Base-by-base conservation (phyloP, 92 coral and sea anemone species). In the Epizoanthus stellaris region DNA sequence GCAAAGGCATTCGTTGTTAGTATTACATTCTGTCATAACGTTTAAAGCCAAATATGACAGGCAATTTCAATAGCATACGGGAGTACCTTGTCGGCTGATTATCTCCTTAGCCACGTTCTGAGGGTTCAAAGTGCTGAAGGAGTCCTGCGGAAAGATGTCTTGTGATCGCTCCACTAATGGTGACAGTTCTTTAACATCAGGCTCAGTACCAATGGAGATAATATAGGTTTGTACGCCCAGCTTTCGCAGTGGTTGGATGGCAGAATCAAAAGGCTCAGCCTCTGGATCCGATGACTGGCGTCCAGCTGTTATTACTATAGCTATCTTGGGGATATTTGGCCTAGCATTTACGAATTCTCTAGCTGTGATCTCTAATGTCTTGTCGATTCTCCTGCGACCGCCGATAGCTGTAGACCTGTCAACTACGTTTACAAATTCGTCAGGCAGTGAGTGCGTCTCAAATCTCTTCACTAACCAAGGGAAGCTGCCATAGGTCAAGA, bases 271-370 rank as follows among this genome's bases (percentile, higher is more conserved):
- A 7, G 97, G 73, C 75, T 81, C 84, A 36, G 92, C 75, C 25
- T 86, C 90, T 5, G 81, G 82, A 38, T 81, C 87, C 14, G 75
- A 68, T 19, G 88, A 70, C 65, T 93, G 93, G 54, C 80, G 64
- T 19, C 93, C 98, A 40, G 94, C 93, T 25, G 98, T 92, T 5
- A 95, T 79, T 62, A 95, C 87, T 34, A 95, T 72, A 4, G 87
- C 91, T 43, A 92, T 80, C 68, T 87, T 94, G 7, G 94, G 91
- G 56, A 91, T 75, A 36, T 88, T 88, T 21, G 89, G 84, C 67
- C 98, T 89, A 39, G 93, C 89, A 20, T 72, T 74, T 47, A 80
- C 56, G 38, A 95, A 81, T 19, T 74, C 92, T 15, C 67, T 57
- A 16, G 91, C 92, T 21, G 91, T 91, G 17, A 65, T 64, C 56